A percentile compares a stretch with the other conserved stretches of the same genome.
These are phyloP conservation scores for Pipistrellus nathusii DNA, from an alignment of 2,797 vertebrate genomes.

Conservation along the genomic window DNA sequence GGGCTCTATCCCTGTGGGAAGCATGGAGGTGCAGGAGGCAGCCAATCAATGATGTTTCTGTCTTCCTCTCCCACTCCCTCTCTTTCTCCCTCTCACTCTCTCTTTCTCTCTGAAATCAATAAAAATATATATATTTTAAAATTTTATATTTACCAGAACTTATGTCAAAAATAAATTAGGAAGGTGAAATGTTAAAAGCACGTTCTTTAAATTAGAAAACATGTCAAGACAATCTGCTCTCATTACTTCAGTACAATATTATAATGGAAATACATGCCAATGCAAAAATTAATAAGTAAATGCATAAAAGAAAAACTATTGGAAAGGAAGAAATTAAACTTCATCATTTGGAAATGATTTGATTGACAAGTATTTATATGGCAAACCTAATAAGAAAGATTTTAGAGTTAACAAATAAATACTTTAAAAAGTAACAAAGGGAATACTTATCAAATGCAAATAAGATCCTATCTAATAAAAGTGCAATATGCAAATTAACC, in stretches of 20 bases:
- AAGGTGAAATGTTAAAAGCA: neutral
- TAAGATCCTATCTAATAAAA: neutral
- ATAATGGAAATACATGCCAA: neutral
- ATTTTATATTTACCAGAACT: too few species aligned
- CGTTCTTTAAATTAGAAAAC: neutral
- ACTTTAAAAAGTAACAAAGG: slow-evolving; percentile 8
- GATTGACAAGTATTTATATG: neutral
- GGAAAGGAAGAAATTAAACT: neutral
- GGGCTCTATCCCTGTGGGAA: too few species aligned
- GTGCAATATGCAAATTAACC: too few species aligned
- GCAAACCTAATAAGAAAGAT: neutral
- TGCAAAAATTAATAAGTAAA: neutral
- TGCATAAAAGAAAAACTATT: neutral
- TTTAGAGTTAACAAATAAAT: neutral
- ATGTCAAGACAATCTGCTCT: neutral
- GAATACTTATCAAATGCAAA: neutral
- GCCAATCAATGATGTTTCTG: too few species aligned
- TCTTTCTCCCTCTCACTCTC: too few species aligned
- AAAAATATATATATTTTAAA: too few species aligned
- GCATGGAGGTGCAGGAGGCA: too few species aligned
- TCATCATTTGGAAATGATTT: neutral
- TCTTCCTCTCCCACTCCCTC: too few species aligned
- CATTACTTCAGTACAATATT: neutral
- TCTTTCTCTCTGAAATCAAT: too few species aligned
- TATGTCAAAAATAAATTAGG: neutral